phyloP scores from a whole-genome alignment of 2,797 vertebrate species.

The Gadopsis bispinosus region DNA sequence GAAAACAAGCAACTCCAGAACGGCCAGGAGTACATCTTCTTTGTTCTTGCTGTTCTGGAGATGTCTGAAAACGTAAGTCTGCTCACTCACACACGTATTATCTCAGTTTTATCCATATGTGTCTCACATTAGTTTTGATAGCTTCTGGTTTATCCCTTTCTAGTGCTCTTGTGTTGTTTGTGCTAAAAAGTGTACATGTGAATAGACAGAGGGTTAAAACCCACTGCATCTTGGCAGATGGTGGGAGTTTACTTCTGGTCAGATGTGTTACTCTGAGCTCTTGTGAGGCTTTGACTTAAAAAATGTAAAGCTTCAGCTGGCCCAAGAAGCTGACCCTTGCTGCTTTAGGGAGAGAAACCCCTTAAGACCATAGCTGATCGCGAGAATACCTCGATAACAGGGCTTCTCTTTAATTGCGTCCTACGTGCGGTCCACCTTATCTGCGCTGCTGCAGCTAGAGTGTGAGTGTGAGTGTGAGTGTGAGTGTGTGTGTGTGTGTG shows the following conservation, averaged over 20 bases:
- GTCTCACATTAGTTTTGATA: not conserved
- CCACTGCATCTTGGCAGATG: conserved; percentile 4
- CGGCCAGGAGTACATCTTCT: conserved; percentile 98
- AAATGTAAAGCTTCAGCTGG: conserved; percentile 54
- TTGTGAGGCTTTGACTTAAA: conserved; percentile 58
- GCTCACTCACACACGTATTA: not conserved
- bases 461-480: conserved; percentile 67
- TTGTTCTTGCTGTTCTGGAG: conserved; percentile 96
- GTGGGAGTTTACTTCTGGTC: conserved; percentile 41
- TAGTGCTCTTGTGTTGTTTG: conserved; percentile 29
- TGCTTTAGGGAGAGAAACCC: conserved; percentile 73
- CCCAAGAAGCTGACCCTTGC: conserved; percentile 68
- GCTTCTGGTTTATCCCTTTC: conserved; percentile 13
- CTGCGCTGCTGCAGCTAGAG: conserved; percentile 76
- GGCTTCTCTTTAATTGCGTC: conserved; percentile 84
- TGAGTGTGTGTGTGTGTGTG: too few species aligned
- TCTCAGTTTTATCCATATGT: conserved; percentile 13
- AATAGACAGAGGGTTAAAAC: conserved; percentile 40
- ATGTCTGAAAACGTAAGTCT: conserved; percentile 95
- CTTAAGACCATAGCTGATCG: conserved; percentile 79
- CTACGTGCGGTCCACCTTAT: conserved; percentile 82
- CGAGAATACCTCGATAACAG: conserved; percentile 75
- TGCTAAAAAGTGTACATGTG: conserved; percentile 20
- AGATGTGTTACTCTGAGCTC: conserved; percentile 53
- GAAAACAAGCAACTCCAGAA: conserved; percentile 96